Evolutionary conservation across 2,113 vertebrate genomes (phyloP), one percentile per base, ranked within the genome.

Genomic region (Perccottus glenii): DNA sequence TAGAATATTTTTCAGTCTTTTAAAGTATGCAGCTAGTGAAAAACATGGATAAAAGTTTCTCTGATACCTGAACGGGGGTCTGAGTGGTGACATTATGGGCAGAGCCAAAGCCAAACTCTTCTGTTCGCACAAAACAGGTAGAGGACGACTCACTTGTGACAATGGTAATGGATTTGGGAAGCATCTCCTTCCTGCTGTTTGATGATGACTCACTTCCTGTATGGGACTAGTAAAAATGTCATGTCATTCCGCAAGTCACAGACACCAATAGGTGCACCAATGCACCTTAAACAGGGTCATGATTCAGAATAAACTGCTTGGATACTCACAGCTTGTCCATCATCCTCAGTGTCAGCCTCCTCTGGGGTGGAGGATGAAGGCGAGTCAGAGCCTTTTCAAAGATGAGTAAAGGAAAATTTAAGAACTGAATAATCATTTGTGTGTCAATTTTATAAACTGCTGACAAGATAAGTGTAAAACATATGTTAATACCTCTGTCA

Each of bases 141-240:
- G 95, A 91, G 32, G 95, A 93, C 7, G 96, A 96, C 90, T 96
- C 93, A 45, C 94, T 92, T 2, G 95, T 96, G 73, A 94, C 88
- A 38, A 96, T 94, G 85, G 94, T 94, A 80, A 93, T 87, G 51
- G 90, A 90, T 73, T 94, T 92, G 60, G 95, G 94, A 73, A 95
- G 92, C 86, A 94, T 96, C 91, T 96, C 96, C 88, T 96, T 95
- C 83, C 87, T 93, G 90, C 94, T 96, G 87, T 94, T 95, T 73
- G 94, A 95, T 16, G 95, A 96, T 38, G 95, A 96, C 85, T 96
- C 95, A 64, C 95, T 97, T 87, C 95, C 95, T 93, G 93, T 93
- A 82, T 94, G 94, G 86, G 94, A 93, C 96, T 97, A 88, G 84
- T 73, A 89, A 85, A 92, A 67, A 83, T 82, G 65, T 64, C 77